phyloP scores from a whole-genome alignment of 1,140 invertebrate genomes.

The Drosophila aff. region DNA sequence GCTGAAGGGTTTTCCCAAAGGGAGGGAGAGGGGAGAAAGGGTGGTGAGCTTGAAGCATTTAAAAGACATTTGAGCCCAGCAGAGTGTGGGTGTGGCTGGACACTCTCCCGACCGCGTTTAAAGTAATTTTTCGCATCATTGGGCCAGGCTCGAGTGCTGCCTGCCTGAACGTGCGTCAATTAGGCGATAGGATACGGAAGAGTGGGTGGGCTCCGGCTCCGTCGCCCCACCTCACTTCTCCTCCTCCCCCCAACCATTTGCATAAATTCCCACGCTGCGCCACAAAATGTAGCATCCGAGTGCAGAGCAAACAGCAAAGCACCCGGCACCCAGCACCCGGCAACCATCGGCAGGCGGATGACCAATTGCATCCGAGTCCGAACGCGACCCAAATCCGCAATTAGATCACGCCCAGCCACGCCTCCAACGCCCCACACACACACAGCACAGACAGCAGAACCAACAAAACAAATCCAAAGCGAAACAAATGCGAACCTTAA shows the following conservation, averaged over 20 bases:
- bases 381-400: conserved; percentile 41
- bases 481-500: conserved; percentile 39
- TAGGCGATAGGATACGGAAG: conserved; percentile 16
- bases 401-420: conserved; percentile 34
- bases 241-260: conserved; percentile 12
- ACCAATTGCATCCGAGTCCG: conserved; percentile 38
- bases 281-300: conserved; percentile 21
- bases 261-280: conserved; percentile 30
- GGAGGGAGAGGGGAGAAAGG: conserved; percentile 3
- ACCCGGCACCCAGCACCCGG: not conserved
- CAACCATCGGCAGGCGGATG: not conserved
- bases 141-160: conserved; percentile 51
- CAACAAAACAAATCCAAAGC: conserved; percentile 24
- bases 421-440: not conserved
- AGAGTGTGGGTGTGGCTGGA: not conserved
- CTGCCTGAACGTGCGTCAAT: conserved; percentile 67
- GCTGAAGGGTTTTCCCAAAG: conserved; percentile 27
- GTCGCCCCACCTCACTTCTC: no score
- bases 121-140: conserved; percentile 77
- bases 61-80: conserved; percentile 28
- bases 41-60: conserved; percentile 10
- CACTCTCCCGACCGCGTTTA: conserved; percentile 42
- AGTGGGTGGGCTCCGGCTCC: no score
- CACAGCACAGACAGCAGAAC: not conserved
- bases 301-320: conserved; percentile 22